Evolutionary conservation across 53 echinoderm and acorn worm genomes (phyloP).

Genomic region (Temnopleurus reevesii): DNA sequence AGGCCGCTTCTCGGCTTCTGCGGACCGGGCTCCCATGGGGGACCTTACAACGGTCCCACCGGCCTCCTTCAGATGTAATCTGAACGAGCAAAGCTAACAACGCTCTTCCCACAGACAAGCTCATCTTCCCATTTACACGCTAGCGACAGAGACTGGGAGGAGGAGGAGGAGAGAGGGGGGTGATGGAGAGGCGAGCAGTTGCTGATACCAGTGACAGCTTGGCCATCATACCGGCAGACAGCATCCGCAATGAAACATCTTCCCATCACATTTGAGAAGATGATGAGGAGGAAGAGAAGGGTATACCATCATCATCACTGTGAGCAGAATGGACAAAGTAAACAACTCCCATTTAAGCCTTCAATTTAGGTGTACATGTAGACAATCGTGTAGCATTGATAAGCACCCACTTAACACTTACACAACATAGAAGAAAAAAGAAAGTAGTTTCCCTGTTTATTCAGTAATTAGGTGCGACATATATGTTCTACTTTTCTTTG

Average conservation of each 20-base stretch:
- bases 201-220: not conserved
- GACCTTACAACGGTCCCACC: conserved; percentile 41
- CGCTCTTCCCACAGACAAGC: conserved; percentile 48
- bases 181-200: not conserved
- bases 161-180: not conserved
- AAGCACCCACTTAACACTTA: too few relatives aligned
- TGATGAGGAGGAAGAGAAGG: too few relatives aligned
- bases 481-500: too few relatives aligned
- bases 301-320: not conserved
- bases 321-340: too few relatives aligned
- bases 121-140: conserved; percentile 47
- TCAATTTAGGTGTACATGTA: too few relatives aligned
- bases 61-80: conserved; percentile 60
- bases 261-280: not conserved
- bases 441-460: too few relatives aligned
- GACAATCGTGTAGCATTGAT: too few relatives aligned
- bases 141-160: not conserved
- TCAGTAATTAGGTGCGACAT: too few relatives aligned
- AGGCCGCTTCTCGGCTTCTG: conserved; percentile 37
- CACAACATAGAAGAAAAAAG: too few relatives aligned
- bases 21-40: conserved; percentile 29
- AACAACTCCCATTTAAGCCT: too few relatives aligned
- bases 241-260: not conserved
- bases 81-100: conserved; percentile 54
- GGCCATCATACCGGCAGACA: not conserved